Base-by-base conservation (phyloP, 1,140 invertebrate species). In the Pseudomyrmex cubaensis region DNA sequence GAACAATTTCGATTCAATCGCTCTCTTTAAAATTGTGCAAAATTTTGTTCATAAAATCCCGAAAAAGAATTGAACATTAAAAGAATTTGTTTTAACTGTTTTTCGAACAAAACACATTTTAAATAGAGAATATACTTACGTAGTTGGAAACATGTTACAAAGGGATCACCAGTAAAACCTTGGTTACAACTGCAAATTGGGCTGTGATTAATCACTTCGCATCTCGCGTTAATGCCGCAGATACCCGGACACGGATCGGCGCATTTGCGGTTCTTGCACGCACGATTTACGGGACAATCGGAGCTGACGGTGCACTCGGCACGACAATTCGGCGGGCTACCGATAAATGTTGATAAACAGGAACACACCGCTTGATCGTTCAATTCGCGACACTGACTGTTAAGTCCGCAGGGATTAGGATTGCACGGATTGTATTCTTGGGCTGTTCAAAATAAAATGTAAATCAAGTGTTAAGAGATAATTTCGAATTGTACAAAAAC, bases 181-280 rank as follows among this genome's bases (percentile, higher is more conserved):
- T 91, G 73, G 52, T 95, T 95, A 91, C 97, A 96, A 83, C 95
- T 96, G 89, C 96, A 97, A 87, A 96, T 96, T 0, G 95, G 94
- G 90, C 94, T 95, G 74, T 96, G 95, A 90, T 95, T 95, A 17
- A 96, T 94, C 2, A 97, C 96, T 84, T 95, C 94, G 90, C 97
- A 98, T 84, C 95, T 95, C 0, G 97, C 96, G 90, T 96, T 96
- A n/a, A 96, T 93, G 2, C 97, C 97, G 93, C 98, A 98, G 22
- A 96, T 96, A 72, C 97, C 97, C 1, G 96, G 96, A 88, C 97
- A 98, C 44, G 97, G 97, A 91, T 98, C 96, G 17, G 95, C 94
- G 91, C 97, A 98, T 94, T 97, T 97, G 84, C 97, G 96, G 89
- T 97, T 96, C 48, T 97, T 95, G 90, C 97, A 98, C 1, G 97